Evolutionary conservation across 2,797 vertebrate species (phyloP).

Genomic region (Lepilemur ruficaudatus): DNA sequence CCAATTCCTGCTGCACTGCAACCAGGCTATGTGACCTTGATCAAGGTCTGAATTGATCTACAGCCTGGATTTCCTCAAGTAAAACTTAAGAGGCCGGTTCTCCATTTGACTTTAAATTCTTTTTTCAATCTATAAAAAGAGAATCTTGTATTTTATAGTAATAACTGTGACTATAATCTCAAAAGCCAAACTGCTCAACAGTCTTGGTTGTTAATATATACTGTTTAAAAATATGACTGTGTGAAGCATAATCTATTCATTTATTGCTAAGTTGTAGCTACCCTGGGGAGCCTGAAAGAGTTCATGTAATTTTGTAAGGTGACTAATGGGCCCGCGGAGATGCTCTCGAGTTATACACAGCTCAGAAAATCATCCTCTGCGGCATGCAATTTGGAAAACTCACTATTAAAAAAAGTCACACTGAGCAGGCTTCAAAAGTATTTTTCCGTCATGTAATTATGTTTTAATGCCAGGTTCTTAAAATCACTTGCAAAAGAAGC

Average conservation of each 20-base stretch:
- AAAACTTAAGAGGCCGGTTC: constrained; percentile 4
- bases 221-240: constrained; percentile 42
- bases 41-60: constrained; percentile 20
- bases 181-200: not conserved
- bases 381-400: constrained; percentile 40
- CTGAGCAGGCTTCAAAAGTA: constrained; percentile 58
- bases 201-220: constrained; percentile 22
- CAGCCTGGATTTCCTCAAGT: constrained; percentile 8
- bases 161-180: constrained; percentile 10
- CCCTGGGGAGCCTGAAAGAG: not conserved
- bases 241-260: constrained; percentile 32
- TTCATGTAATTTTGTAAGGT: constrained; percentile 46
- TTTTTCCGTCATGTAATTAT: constrained; percentile 61
- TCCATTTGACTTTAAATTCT: not conserved
- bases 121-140: not conserved
- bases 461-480: constrained; percentile 58
- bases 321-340: constrained; percentile 35
- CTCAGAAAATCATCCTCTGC: constrained; percentile 36
- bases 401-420: constrained; percentile 55
- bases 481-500: constrained; percentile 58
- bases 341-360: not conserved
- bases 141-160: constrained; percentile 15
- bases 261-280: constrained; percentile 44
- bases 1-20: constrained; percentile 22
- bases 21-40: constrained; percentile 29